These are phyloP conservation scores for Temnothorax nylanderi DNA, from an alignment of 1,140 invertebrate species.

Conservation along the genomic window DNA sequence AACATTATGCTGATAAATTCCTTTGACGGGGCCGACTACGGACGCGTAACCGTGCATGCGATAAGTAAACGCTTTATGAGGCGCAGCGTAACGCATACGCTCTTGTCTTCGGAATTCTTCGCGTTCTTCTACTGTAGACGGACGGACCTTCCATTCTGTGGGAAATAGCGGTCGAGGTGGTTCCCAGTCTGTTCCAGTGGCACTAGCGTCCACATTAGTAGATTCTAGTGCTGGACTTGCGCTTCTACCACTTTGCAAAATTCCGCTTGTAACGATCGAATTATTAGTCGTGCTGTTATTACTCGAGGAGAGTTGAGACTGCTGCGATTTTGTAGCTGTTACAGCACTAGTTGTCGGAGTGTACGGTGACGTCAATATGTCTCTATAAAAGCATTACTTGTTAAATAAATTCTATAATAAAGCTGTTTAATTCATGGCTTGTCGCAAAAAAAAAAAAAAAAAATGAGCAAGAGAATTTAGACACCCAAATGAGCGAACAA, in stretches of 20 bases:
- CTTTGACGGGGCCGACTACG: slow-evolving; percentile 96
- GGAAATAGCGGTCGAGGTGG: slow-evolving; percentile 89
- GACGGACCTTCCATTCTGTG: slow-evolving; percentile 92
- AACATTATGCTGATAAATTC: slow-evolving; percentile 90
- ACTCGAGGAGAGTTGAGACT: slow-evolving; percentile 60
- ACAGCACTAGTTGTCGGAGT: slow-evolving; percentile 25
- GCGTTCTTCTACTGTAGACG: slow-evolving; percentile 92
- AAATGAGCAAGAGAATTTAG: not conserved
- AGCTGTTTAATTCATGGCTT: not conserved
- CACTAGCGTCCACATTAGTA: slow-evolving; percentile 72
- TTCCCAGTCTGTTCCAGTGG: slow-evolving; percentile 80
- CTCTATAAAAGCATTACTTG: slow-evolving; percentile 73
- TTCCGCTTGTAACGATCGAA: not conserved
- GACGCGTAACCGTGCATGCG: slow-evolving; percentile 94
- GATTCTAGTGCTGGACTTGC: slow-evolving; percentile 76
- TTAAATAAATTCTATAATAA: not conserved
- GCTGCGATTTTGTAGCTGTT: slow-evolving; percentile 66
- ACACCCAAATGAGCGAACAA: not conserved
- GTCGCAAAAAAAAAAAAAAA: not conserved
- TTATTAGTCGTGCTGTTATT: slow-evolving; percentile 62
- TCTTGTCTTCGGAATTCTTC: slow-evolving; percentile 92
- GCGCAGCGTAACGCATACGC: slow-evolving; percentile 91
- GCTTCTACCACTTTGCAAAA: slow-evolving; percentile 55
- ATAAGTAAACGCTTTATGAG: slow-evolving; percentile 95
- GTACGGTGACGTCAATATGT: slow-evolving; percentile 76